Base-by-base conservation (phyloP, 2,888 invertebrate genomes). In the Philereme transversata region DNA sequence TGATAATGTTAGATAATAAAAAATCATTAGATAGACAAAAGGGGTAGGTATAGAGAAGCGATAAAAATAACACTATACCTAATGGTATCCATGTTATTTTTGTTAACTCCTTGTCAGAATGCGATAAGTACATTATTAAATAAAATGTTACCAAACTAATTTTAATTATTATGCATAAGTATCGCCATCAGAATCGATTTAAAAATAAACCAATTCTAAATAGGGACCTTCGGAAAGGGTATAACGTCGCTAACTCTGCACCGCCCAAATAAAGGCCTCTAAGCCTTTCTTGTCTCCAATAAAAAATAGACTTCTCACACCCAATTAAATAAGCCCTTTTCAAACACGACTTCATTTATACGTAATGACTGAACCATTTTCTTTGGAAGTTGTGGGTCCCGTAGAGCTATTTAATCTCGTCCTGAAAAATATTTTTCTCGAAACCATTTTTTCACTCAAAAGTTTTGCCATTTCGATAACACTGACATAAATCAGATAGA, bases 401-500 rank as follows among this genome's bases (percentile, higher is more conserved):
- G 59, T 57, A 65, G 50, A 69, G 69, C 65, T 61, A 67, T 71
- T 72, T 72, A 74, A 74, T 74, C 73, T 73, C 55, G 59, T 60
- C 56, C 64, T 70, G 70, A 75, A 73, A 74, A 74, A 71, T 71
- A 65, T 69, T 64, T 70, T 69, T 63, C 57, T 59, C 64, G 62
- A 68, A 67, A 71, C 65, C 71, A 61, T 64, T 72, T 71, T 63
- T 60, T 67, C 57, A 56, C 46, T 59, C 52, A 52, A 66, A 73
- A 72, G 63, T 73, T 74, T 72, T 58, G 67, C 69, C 69, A 67
- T 72, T 71, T 47, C 64, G 67, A 66, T 70, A 70, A 66, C 70
- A 60, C 62, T 49, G 65, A 64, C 68, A 73, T 78, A 74, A 76
- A 76, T 75, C 75, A 75, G 60, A 67, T 64, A 53, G 64, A 51